phyloP scores from a whole-genome alignment of 1,140 invertebrate genomes.

The Drosophila sechellia region DNA sequence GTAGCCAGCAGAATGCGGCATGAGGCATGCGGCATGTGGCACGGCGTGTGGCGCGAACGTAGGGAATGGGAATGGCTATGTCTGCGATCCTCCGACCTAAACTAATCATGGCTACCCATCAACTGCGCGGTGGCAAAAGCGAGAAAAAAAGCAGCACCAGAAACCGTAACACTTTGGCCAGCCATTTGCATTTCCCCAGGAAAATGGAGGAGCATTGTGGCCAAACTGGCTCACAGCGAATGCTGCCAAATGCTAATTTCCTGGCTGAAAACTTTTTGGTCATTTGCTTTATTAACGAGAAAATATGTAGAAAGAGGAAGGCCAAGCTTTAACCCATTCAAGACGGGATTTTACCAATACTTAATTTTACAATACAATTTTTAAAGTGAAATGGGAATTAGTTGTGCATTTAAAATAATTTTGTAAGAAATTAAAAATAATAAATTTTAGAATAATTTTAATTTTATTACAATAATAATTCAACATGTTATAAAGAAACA shows the following conservation, averaged over 20 bases:
- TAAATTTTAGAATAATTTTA: background rate
- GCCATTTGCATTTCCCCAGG: slow-evolving; percentile 48
- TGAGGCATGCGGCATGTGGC: slow-evolving; percentile 31
- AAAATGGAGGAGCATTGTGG: slow-evolving; percentile 6
- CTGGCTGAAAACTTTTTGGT: slow-evolving; percentile 59
- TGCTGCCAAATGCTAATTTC: slow-evolving; percentile 68
- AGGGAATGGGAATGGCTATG: slow-evolving; percentile 13
- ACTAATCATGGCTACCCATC: slow-evolving; percentile 60
- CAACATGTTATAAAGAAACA: too few species aligned
- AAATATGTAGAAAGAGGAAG: slow-evolving; percentile 23
- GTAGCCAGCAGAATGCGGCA: slow-evolving; percentile 32
- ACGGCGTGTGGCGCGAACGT: slow-evolving; percentile 47
- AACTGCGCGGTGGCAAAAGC: slow-evolving; percentile 17
- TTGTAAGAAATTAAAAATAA: background rate
- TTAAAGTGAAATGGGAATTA: too few species aligned
- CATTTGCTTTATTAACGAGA: slow-evolving; percentile 64
- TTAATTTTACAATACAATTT: too few species aligned
- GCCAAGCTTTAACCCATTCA: slow-evolving; percentile 23
- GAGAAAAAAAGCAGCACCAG: slow-evolving; percentile 15
- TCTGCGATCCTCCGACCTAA: slow-evolving; percentile 35
- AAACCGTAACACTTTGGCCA: slow-evolving; percentile 57
- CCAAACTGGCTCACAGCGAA: slow-evolving; percentile 28
- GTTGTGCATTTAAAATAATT: too few species aligned
- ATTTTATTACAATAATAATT: too few species aligned
- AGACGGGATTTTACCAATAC: background rate